Evolutionary conservation across 2,113 vertebrate genomes (phyloP).

Genomic region (Garra rufa): DNA sequence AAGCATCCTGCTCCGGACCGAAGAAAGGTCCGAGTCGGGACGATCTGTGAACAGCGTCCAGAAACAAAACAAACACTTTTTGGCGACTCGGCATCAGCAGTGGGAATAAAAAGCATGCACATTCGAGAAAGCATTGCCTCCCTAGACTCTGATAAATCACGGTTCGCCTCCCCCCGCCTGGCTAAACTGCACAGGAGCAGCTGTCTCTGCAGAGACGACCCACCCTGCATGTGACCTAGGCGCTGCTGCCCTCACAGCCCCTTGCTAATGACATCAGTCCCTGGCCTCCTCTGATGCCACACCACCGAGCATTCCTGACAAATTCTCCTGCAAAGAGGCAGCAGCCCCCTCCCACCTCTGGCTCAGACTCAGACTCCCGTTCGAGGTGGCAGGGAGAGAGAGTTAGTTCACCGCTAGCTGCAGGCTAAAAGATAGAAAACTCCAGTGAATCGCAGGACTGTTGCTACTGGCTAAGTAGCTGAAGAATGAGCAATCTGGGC

Average conservation of each 20-base stretch:
- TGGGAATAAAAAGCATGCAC: constrained; percentile 20
- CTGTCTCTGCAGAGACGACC: constrained; percentile 90
- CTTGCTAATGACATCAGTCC: constrained; percentile 94
- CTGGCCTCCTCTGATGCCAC: constrained; percentile 75
- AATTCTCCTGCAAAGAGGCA: constrained; percentile 66
- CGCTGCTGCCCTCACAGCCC: constrained; percentile 92
- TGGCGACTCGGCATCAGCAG: constrained; percentile 49
- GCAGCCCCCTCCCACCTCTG: neutral
- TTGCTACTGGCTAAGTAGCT: constrained; percentile 76
- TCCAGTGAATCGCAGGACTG: constrained; percentile 36
- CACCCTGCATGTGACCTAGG: constrained; percentile 97
- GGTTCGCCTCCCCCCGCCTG: constrained; percentile 52
- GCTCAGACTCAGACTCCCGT: constrained; percentile 16
- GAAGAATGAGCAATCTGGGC: constrained; percentile 78
- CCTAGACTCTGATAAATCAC: constrained; percentile 35
- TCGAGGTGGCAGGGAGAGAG: constrained; percentile 39
- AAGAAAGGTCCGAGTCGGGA: constrained; percentile 86
- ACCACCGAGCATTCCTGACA: constrained; percentile 77
- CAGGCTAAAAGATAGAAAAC: constrained; percentile 22
- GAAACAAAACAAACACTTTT: constrained; percentile 46
- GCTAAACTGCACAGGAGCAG: constrained; percentile 76
- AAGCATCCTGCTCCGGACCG: constrained; percentile 93
- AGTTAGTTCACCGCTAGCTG: constrained; percentile 1
- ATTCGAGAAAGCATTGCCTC: constrained; percentile 37
- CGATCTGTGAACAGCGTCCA: constrained; percentile 75